phyloP scores from a whole-genome alignment of 2,797 vertebrate genomes.

The Enteromius radiatus region DNA sequence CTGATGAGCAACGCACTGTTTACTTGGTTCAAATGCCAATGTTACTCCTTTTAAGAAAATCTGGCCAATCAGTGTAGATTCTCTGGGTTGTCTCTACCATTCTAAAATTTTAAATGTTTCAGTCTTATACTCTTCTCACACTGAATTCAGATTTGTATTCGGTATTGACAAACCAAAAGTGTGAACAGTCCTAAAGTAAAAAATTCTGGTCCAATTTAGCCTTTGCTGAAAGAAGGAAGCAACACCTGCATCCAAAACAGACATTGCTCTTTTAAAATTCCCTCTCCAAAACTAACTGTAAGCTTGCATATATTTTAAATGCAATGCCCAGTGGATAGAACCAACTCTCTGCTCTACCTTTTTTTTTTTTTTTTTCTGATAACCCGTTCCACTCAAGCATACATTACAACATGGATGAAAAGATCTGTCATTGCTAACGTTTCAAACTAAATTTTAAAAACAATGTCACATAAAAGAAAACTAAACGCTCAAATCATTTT shows the following conservation, averaged over 20 bases:
- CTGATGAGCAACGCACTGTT: not conserved
- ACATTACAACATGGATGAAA: not conserved
- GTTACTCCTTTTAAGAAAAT: not conserved
- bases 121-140: not conserved
- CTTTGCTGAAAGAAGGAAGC: not conserved
- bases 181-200: not conserved
- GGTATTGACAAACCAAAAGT: not conserved
- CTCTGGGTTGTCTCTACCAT: not conserved
- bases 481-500: slow-evolving; percentile 4
- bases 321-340: not conserved
- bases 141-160: not conserved
- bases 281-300: not conserved
- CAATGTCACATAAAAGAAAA: not conserved
- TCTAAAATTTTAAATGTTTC: not conserved
- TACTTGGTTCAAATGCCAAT: not conserved
- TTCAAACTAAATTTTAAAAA: not conserved
- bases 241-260: not conserved
- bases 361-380: not conserved
- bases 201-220: not conserved
- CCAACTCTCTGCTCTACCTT: not conserved
- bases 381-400: not conserved
- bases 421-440: not conserved
- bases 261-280: not conserved
- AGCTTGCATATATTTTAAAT: not conserved
- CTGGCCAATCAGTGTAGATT: not conserved